Evolutionary conservation across 2,888 invertebrate species (phyloP), one percentile per base, ranked within the genome.

Genomic region (Thera obeliscata): DNA sequence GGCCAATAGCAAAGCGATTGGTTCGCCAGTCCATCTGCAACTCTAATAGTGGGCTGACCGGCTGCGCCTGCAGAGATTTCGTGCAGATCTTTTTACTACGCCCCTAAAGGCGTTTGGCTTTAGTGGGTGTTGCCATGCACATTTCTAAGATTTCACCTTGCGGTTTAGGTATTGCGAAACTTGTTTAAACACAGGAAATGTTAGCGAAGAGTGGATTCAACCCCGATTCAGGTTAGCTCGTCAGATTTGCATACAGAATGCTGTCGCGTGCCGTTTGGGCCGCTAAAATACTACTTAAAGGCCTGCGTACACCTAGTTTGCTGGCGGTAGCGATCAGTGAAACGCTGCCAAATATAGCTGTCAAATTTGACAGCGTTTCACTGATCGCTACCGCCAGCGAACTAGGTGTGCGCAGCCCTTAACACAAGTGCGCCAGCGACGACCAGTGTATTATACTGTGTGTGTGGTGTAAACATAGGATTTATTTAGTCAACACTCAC

Each of bases 211-310:
- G 35, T 22, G 5, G 35, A 64, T 54, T 57, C 12, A 49, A 64
- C 59, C 59, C 49, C 49, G 60, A 64, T 58, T 43, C 7, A 38
- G 49, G 22, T 57, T 48, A 50, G 22, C 22, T 38, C 56, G 36
- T 50, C 12, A 38, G 52, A 60, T 54, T 61, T 50, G 65, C 64
- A 64, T 59, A 59, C 50, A 63, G 46, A 59, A 59, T 59, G 58
- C 11, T 5, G 48, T 60, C 65, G 60, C 65, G 60, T 61, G 65
- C 65, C 60, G 49, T 11, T 41, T 3, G 60, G 49, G 56, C 43
- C 22, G 56, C 60, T 65, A 65, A 65, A 56, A 65, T 61, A 38
- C n/a, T 33, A 60, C 65, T 2, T 9, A 9, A 2, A 46, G 9
- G 2, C 8, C 9, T 41, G 41, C 41, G 5, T 3, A 41, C 5